Base-by-base conservation (phyloP, 2,888 invertebrate species). In the Cosmopolites sordidus region DNA sequence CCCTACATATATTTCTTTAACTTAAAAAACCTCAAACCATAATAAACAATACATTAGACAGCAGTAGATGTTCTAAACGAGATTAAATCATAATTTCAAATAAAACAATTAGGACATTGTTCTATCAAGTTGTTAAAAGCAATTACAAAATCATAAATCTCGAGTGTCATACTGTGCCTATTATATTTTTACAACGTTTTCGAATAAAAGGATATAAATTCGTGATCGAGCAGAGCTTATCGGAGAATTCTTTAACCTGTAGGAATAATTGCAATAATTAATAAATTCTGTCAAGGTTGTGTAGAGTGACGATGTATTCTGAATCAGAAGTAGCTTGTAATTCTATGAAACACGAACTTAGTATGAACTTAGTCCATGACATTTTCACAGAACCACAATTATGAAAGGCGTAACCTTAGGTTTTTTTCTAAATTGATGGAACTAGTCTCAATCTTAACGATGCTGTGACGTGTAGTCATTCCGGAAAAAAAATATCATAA, bases 361-460 rank as follows among this genome's bases (percentile, higher is more conserved):
- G 58, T 60, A 51, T 69, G 67, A 68, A 70, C 69, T 69, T 66
- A 69, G 67, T 62, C 70, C 70, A 62, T 71, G 71, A 71, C 70
- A 71, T 71, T 70, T 70, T 62, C 49, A 60, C 51, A 62, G 60
- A 66, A 67, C 64, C 59, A 63, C 65, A 66, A 66, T 67, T 65
- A 68, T 66, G 66, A 68, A 68, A 68, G 67, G 68, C 65, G 66
- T 66, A 66, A 64, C 68, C 67, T 66, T 64, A 65, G 46, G 2
- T 48, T 51, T 56, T 54, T 51, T 58, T 43, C 17, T 48, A 40
- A 41, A 61, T 53, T 44, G 58, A 62, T 58, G 58, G 53, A 58
- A 52, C 55, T 58, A 50, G 51, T 45, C 53, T 49, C 38, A 48
- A 46, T 48, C 39, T 41, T n/a, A 22, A 46, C 47, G 46, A 50